A percentile compares a stretch with the other conserved stretches of the same genome.
Evolutionary conservation across 1,140 invertebrate species (phyloP).

Genomic region (Temnothorax nylanderi): DNA sequence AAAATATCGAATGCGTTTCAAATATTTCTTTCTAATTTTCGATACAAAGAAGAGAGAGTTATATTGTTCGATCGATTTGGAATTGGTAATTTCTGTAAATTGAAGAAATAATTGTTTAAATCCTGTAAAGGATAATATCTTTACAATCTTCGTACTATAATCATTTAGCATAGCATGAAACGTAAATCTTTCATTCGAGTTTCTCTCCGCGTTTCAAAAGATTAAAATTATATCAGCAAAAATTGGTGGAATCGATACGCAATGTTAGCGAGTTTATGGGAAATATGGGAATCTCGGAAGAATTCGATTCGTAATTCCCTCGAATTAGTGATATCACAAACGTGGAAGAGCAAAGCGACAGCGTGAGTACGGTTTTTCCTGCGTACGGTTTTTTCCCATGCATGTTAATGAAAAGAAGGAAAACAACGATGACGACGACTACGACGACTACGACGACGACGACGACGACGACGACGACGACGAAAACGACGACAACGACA

Average conservation of each 20-base stretch:
- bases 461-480: background rate
- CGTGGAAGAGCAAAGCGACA: background rate
- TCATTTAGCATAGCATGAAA: background rate
- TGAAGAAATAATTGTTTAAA: background rate
- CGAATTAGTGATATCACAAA: background rate
- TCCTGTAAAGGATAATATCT: too few species aligned
- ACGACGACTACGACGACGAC: background rate
- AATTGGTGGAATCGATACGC: background rate
- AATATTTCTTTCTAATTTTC: background rate
- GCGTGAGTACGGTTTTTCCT: background rate
- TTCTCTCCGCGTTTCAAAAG: background rate
- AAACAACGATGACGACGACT: background rate
- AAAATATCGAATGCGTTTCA: background rate
- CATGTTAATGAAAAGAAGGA: background rate
- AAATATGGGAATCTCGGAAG: background rate
- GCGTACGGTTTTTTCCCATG: constrained; percentile 16
- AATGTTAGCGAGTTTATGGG: background rate
- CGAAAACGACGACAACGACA: background rate
- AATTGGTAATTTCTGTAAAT: background rate
- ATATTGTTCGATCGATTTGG: background rate
- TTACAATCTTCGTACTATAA: too few species aligned
- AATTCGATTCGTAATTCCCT: background rate
- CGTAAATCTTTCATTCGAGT: background rate
- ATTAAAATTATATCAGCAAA: background rate
- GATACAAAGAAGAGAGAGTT: background rate